A percentile compares a stretch with the other conserved stretches of the same genome.
phyloP scores from a whole-genome alignment of 92 coral and sea anemone species.

The Hydrozoanthus gracilis region DNA sequence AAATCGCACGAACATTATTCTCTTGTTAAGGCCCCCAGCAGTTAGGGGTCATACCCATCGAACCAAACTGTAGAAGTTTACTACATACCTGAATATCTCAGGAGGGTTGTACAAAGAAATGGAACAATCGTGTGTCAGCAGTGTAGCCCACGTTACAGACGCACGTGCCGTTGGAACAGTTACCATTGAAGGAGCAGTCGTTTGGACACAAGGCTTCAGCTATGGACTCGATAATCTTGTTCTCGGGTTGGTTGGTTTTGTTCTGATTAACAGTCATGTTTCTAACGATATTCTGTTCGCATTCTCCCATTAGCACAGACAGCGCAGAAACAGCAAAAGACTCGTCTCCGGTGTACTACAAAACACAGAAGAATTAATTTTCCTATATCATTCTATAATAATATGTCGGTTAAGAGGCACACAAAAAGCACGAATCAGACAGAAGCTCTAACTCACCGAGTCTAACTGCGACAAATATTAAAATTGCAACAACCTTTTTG shows the following conservation, averaged over 20 bases:
- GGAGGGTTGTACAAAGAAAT: constrained; percentile 64
- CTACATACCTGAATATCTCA: constrained; percentile 41
- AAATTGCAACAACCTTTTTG: too few relatives aligned
- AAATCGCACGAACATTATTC: too few relatives aligned
- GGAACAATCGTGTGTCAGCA: constrained; percentile 64
- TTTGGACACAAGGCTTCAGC: constrained; percentile 60
- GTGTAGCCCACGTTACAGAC: constrained; percentile 63
- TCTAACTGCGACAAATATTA: too few relatives aligned
- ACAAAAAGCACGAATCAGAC: too few relatives aligned
- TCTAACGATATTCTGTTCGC: constrained; percentile 33
- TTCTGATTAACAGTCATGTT: constrained; percentile 41
- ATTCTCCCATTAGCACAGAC: constrained; percentile 47
- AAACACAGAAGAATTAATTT: background rate
- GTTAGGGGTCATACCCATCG: too few relatives aligned
- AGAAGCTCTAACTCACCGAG: too few relatives aligned
- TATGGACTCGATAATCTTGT: constrained; percentile 25
- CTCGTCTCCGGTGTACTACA: constrained; percentile 50
- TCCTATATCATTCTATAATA: too few relatives aligned
- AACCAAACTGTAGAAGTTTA: too few relatives aligned
- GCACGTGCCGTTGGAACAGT: constrained; percentile 65
- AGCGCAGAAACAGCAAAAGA: constrained; percentile 47
- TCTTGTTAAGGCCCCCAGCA: too few relatives aligned
- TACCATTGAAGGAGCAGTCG: constrained; percentile 68
- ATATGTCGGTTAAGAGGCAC: too few relatives aligned
- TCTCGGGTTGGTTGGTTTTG: constrained; percentile 1